phyloP scores from a whole-genome alignment of 2,888 invertebrate genomes.

The Diarsia mendica region DNA sequence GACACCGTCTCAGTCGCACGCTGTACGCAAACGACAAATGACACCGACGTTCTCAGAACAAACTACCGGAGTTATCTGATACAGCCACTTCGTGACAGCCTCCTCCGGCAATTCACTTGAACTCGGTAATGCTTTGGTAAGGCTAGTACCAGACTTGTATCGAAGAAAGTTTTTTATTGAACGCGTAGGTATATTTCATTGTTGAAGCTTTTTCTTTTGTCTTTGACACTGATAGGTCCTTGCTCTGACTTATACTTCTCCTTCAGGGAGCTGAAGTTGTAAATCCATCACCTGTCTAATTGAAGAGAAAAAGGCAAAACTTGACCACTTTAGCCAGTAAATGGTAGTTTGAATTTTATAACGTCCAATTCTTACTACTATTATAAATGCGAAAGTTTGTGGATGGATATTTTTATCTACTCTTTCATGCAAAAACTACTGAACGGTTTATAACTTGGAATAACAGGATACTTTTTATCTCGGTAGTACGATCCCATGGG shows the following conservation, averaged over 20 bases:
- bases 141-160: slow-evolving; percentile 27
- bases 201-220: slow-evolving; percentile 32
- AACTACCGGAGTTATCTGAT: slow-evolving; percentile 89
- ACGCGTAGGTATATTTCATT: slow-evolving; percentile 25
- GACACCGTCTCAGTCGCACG: slow-evolving; percentile 64
- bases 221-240: slow-evolving; percentile 24
- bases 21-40: slow-evolving; percentile 84
- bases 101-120: slow-evolving; percentile 76
- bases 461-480: background rate
- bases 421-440: background rate
- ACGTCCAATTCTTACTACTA: background rate
- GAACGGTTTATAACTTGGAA: background rate
- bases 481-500: background rate
- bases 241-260: background rate
- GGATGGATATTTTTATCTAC: background rate
- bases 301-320: background rate
- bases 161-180: slow-evolving; percentile 44
- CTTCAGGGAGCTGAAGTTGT: background rate
- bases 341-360: background rate
- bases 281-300: slow-evolving; percentile 28
- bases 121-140: slow-evolving; percentile 59
- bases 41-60: slow-evolving; percentile 83
- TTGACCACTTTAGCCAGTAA: slow-evolving; percentile 2
- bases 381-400: background rate
- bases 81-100: slow-evolving; percentile 85